These are phyloP conservation scores for Trachelipus rathkii DNA, from an alignment of 1,140 invertebrate genomes.

Conservation along the genomic window DNA sequence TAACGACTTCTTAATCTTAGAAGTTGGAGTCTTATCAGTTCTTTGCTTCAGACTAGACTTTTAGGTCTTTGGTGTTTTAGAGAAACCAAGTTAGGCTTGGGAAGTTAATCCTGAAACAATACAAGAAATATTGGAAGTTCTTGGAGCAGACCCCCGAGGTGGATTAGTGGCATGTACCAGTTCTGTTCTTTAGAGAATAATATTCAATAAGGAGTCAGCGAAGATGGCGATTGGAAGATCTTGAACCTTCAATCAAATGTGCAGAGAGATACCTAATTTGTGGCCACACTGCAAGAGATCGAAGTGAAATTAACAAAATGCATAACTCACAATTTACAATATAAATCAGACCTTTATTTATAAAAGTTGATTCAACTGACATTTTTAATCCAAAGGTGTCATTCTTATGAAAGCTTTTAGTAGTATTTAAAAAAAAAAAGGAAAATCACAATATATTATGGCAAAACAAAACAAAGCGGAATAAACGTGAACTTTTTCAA, in stretches of 20 bases:
- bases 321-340: no score
- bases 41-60: not conserved
- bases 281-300: not conserved
- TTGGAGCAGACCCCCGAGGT: not conserved
- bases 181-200: not conserved
- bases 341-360: no score
- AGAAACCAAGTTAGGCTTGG: not conserved
- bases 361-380: no score
- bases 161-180: not conserved
- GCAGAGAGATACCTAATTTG: not conserved
- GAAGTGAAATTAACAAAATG: not conserved
- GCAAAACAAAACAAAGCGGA: no score
- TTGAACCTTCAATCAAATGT: not conserved
- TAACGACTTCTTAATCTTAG: not conserved
- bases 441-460: no score
- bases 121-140: not conserved
- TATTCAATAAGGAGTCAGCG: not conserved
- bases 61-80: not conserved
- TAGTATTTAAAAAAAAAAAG: no score
- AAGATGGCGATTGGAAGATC: not conserved
- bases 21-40: not conserved
- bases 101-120: not conserved
- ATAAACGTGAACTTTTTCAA: no score
- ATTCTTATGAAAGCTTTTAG: no score
- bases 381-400: no score